Conservation (phyloP, 2,888 invertebrate species). For the Athalia circularis region DNA sequence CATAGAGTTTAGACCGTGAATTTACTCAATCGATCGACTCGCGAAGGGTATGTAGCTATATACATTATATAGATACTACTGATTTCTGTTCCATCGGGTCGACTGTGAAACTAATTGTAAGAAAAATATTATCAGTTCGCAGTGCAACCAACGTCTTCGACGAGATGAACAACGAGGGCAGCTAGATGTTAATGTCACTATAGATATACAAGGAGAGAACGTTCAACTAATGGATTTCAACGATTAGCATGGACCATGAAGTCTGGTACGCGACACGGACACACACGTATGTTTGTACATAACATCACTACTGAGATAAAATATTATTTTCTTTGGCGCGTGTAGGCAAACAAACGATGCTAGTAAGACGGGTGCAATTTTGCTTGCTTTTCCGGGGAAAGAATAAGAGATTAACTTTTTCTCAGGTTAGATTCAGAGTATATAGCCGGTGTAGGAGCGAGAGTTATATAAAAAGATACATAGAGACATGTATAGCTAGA, state of each 20-base stretch:
- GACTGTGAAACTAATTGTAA: neutral
- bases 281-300: too few species aligned
- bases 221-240: slow-evolving; percentile 22
- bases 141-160: neutral
- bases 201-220: neutral
- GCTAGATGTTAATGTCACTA: neutral
- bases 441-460: too few species aligned
- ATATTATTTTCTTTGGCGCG: slow-evolving; percentile 4
- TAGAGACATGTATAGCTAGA: neutral
- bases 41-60: neutral
- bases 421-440: too few species aligned
- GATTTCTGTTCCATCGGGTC: neutral
- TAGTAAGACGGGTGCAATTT: slow-evolving; percentile 24
- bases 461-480: neutral
- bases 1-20: neutral
- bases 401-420: slow-evolving; percentile 36
- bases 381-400: neutral
- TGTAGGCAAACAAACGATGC: slow-evolving; percentile 17
- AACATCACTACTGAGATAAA: neutral
- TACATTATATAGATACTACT: too few species aligned
- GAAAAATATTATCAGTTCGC: slow-evolving; percentile 2
- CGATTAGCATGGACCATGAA: neutral
- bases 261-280: too few species aligned
- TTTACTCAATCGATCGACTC: neutral
- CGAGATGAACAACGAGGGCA: neutral